Evolutionary conservation across 1,140 invertebrate species (phyloP).

Genomic region (Nymphalis io): DNA sequence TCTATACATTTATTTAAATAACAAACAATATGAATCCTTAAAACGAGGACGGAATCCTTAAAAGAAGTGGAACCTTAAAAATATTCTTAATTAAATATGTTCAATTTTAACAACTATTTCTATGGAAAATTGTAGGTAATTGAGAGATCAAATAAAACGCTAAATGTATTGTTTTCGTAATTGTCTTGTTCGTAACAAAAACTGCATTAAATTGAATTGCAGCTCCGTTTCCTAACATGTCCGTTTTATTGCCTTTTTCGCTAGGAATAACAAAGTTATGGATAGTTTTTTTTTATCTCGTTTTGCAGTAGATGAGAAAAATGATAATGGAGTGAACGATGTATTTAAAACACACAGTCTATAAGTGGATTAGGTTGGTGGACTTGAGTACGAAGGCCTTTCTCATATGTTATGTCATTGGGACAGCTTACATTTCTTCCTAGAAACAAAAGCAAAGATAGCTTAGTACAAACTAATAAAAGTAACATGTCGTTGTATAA

Average conservation of each 20-base stretch:
- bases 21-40: too few species aligned
- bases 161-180: not conserved
- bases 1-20: too few species aligned
- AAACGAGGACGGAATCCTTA: too few species aligned
- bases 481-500: too few species aligned
- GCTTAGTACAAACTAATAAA: too few species aligned
- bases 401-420: not conserved
- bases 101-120: too few species aligned
- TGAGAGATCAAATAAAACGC: not conserved
- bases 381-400: not conserved
- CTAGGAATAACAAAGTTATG: slow-evolving; percentile 9
- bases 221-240: not conserved
- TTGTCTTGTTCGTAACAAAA: slow-evolving; percentile 3
- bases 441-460: too few species aligned
- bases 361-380: not conserved
- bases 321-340: not conserved
- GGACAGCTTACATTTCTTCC: too few species aligned
- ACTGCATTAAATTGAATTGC: not conserved
- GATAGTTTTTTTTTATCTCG: not conserved
- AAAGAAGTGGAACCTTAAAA: too few species aligned
- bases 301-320: not conserved
- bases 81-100: too few species aligned
- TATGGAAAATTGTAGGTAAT: not conserved
- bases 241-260: not conserved
- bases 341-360: slow-evolving; percentile 1